Base-by-base conservation (phyloP, 2,113 vertebrate species). In the Phalacrocorax carbo region DNA sequence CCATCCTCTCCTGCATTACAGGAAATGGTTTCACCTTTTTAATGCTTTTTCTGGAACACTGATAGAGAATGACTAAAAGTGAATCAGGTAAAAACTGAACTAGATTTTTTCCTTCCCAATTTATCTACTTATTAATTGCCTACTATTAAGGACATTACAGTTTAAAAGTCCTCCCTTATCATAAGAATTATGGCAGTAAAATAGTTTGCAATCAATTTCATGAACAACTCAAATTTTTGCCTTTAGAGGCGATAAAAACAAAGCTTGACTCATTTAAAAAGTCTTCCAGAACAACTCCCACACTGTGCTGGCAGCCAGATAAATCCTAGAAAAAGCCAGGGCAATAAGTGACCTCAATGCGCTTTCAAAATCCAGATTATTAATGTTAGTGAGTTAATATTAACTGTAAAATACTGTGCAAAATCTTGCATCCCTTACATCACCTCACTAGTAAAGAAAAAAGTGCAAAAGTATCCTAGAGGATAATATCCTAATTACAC, bases 61-160 rank as follows among this genome's bases (percentile, higher is more conserved):
- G 30, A 65, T 64, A 91, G 23, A 72, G 49, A 61, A 90, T 46
- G n/a, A 58, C 68, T 88, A 73, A 76, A 86, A 82, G 19, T 40
- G 49, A 85, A 94, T 82, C 70, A 85, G 78, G 87, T 83, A 86
- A 85, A 91, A 69, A 61, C 3, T 8, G 36, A 92, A 90, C 34
- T 68, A 66, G 34, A 0, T 55, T 62, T 93, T 91, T 84, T 82
- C 57, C 72, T 76, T 81, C 16, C 7, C 32, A 60, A 79, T 92
- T 93, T 93, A 96, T 96, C 92, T 91, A 61, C 88, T 94, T 78
- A 65, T 70, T 96, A 94, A 94, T 90, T 92, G 66, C 93, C 57
- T 61, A 26, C 77, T 90, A 79, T 90, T 94, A 96, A 92, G 29
- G 16, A 94, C 5, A 70, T 62, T 81, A 48, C 19, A 76, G 13